Conservation (phyloP, 1,140 invertebrate species). For the Papilio aristodemus region DNA sequence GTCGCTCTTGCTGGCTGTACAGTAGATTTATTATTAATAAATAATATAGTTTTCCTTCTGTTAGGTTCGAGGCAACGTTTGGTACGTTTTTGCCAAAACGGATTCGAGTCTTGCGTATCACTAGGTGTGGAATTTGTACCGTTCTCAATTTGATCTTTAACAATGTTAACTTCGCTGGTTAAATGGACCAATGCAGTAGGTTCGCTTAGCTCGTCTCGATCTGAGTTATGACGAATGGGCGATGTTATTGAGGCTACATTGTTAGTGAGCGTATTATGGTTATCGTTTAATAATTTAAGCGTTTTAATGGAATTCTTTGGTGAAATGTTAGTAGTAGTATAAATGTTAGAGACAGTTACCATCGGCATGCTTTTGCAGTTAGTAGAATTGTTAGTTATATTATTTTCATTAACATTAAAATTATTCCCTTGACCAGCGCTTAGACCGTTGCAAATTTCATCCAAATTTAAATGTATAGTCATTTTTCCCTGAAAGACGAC, state of each 20-base stretch:
- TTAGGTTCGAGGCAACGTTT: slow-evolving; percentile 70
- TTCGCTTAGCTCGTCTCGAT: neutral
- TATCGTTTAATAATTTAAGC: slow-evolving; percentile 55
- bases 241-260: slow-evolving; percentile 54
- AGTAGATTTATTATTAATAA: slow-evolving; percentile 74
- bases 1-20: slow-evolving; percentile 53
- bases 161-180: slow-evolving; percentile 41
- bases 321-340: slow-evolving; percentile 78
- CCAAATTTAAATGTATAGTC: slow-evolving; percentile 80
- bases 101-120: slow-evolving; percentile 71
- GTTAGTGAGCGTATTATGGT: slow-evolving; percentile 53
- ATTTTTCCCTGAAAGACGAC: slow-evolving; percentile 80
- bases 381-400: slow-evolving; percentile 54
- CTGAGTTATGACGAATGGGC: slow-evolving; percentile 35
- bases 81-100: slow-evolving; percentile 73
- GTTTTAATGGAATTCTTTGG: slow-evolving; percentile 78
- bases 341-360: slow-evolving; percentile 81
- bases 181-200: slow-evolving; percentile 36
- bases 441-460: slow-evolving; percentile 77
- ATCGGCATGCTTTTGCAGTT: slow-evolving; percentile 78
- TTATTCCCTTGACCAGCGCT: slow-evolving; percentile 70
- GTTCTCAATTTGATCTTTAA: slow-evolving; percentile 39
- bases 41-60: slow-evolving; percentile 74
- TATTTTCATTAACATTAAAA: slow-evolving; percentile 59
- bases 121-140: slow-evolving; percentile 51